Evolutionary conservation across 2,888 invertebrate genomes (phyloP), one percentile per base, ranked within the genome.

Genomic region (Eupithecia pulchellata): DNA sequence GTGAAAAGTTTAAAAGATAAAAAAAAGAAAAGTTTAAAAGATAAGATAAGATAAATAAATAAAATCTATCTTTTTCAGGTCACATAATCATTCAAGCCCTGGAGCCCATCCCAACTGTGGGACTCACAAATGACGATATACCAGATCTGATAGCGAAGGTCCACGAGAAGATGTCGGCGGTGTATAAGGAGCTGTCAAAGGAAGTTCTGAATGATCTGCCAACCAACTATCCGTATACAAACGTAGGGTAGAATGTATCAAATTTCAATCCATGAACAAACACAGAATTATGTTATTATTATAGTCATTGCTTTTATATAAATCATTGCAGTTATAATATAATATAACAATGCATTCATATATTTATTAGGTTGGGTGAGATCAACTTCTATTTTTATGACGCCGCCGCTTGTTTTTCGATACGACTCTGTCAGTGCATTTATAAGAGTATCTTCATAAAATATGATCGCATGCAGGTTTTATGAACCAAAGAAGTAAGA

Each of bases 11-110:
- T n/a, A n/a, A n/a, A n/a, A n/a, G n/a, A n/a, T n/a, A n/a, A n/a
- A n/a, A n/a, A n/a, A n/a, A n/a, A n/a, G n/a, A n/a, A n/a, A n/a
- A n/a, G n/a, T n/a, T n/a, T n/a, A n/a, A n/a, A n/a, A n/a, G n/a
- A n/a, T n/a, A n/a, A n/a, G n/a, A n/a, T n/a, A n/a, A n/a, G 1
- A 47, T 47, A 8, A n/a, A 29, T 17, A 30, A 17, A 14, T 58
- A 6, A 17, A n/a, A n/a, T 14, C 32, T 32, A 9, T 29, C 32
- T 66, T 60, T 87, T 87, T 61, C 85, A 95, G 95, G 95, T 65
- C 93, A 92, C 73, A 88, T 95, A n/a, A 84, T 95, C 34, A 89
- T 95, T 36, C 92, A 94, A 74, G 91, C 93, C 64, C 80, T 95
- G 66, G 93, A 95, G 63, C 93, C 95, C 1, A 87, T 95, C 42